Evolutionary conservation across 1,140 invertebrate species (phyloP).

Genomic region (Fopius arisanus): DNA sequence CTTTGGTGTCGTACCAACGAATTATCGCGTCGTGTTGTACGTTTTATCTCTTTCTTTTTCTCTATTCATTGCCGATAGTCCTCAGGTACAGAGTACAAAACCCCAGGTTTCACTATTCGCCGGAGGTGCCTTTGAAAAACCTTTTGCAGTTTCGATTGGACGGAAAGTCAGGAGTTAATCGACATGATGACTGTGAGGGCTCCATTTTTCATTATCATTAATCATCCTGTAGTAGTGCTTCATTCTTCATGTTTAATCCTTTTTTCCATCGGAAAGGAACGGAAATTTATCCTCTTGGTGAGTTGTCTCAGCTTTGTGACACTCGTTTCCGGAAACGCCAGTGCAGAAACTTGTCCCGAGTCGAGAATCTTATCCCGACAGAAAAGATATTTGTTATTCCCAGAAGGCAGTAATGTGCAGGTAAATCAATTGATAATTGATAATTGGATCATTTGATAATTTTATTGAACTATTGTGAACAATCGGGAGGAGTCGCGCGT

Average conservation of each 20-base stretch:
- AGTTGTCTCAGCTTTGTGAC: background rate
- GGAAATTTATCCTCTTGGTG: background rate
- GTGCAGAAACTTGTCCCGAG: background rate
- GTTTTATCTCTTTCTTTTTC: conserved; percentile 4
- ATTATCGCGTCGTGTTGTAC: conserved; percentile 24
- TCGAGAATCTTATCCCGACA: conserved; percentile 47
- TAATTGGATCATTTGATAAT: background rate
- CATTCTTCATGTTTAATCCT: background rate
- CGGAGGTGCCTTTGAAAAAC: background rate
- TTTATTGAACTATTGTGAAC: no score
- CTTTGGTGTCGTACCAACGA: conserved; percentile 28
- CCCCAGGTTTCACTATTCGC: background rate
- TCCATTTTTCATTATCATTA: background rate
- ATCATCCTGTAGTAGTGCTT: no score
- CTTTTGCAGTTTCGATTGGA: background rate
- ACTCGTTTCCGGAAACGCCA: background rate
- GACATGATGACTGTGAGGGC: background rate
- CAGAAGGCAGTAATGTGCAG: conserved; percentile 58
- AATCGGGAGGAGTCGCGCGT: no score
- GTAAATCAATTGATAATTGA: conserved; percentile 38
- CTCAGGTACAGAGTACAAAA: background rate
- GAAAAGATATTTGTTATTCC: conserved; percentile 60
- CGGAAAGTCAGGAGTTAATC: background rate
- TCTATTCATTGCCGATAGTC: background rate
- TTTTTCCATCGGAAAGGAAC: background rate